Percentiles rank a stretch among this genome's conserved stretches.
Evolutionary conservation across 1,140 invertebrate genomes (phyloP).

Genomic region (Ips nitidus): DNA sequence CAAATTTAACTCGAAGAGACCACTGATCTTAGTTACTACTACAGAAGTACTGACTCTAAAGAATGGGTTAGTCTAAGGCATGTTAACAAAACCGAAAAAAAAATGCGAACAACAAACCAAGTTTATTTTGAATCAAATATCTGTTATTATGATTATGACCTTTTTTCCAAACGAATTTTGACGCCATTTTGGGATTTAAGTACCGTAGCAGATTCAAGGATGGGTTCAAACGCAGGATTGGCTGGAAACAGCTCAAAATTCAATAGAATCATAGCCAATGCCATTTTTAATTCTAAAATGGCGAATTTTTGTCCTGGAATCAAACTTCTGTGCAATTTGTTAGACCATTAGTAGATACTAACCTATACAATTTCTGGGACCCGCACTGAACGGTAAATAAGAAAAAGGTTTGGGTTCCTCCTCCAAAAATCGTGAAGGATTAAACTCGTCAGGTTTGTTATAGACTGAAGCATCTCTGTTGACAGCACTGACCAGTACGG

Average conservation of each 20-base stretch:
- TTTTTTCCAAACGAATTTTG: conserved; percentile 45
- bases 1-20: too few relatives aligned
- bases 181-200: conserved; percentile 52
- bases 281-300: conserved; percentile 70
- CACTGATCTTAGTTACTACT: too few relatives aligned
- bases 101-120: too few relatives aligned
- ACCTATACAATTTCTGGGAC: conserved; percentile 22
- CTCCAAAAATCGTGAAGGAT: conserved; percentile 10
- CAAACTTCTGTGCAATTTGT: not conserved
- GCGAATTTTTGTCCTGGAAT: conserved; percentile 73
- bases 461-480: conserved; percentile 10
- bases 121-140: too few relatives aligned
- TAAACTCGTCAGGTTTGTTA: conserved; percentile 13
- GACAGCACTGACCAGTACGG: not conserved
- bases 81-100: too few relatives aligned
- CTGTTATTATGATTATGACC: conserved; percentile 13
- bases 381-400: conserved; percentile 15
- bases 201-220: conserved; percentile 48
- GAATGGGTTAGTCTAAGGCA: too few relatives aligned
- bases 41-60: too few relatives aligned
- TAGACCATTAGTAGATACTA: not conserved
- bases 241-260: conserved; percentile 58
- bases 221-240: conserved; percentile 39
- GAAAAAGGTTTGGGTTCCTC: conserved; percentile 3
- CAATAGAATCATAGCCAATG: conserved; percentile 65